Conservation (phyloP, 2,888 invertebrate species). For the Caenorhabditis sp. region DNA sequence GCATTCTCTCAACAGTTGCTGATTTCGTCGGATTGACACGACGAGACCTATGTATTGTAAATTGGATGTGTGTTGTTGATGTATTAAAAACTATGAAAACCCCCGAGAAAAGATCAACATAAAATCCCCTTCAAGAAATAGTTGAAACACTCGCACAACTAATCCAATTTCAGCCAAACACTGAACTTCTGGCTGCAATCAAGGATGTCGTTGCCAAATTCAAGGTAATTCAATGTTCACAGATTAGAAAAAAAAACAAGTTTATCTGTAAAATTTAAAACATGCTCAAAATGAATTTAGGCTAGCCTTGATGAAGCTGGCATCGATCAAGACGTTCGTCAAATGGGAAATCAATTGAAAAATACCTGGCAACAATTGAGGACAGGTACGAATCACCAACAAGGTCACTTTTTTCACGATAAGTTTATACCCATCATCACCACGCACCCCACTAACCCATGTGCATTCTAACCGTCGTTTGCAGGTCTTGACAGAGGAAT, state of each 20-base stretch:
- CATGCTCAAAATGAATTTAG: conserved; percentile 10
- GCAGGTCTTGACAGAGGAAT: conserved; percentile 56
- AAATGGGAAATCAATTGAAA: conserved; percentile 60
- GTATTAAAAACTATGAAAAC: neutral
- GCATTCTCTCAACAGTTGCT: no score
- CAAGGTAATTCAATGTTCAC: conserved; percentile 47
- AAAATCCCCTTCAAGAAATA: neutral
- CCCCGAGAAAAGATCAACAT: neutral
- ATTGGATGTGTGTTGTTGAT: neutral
- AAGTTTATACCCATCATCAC: conserved; percentile 6
- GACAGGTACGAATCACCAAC: conserved; percentile 54
- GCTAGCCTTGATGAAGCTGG: conserved; percentile 56
- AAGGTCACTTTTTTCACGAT: conserved; percentile 29
- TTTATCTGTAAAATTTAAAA: neutral
- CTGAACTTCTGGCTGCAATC: conserved; percentile 63
- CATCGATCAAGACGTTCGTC: conserved; percentile 57
- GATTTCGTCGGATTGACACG: no score
- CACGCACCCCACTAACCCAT: neutral
- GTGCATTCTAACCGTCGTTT: conserved; percentile 8
- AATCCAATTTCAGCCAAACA: conserved; percentile 59
- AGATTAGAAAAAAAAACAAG: no score
- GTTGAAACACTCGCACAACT: conserved; percentile 3
- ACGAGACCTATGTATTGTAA: no score
- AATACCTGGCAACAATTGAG: conserved; percentile 64
- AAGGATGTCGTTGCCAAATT: conserved; percentile 64